Conservation (phyloP, 2,113 vertebrate species). For the Cryptoleucopteryx plumbea region DNA sequence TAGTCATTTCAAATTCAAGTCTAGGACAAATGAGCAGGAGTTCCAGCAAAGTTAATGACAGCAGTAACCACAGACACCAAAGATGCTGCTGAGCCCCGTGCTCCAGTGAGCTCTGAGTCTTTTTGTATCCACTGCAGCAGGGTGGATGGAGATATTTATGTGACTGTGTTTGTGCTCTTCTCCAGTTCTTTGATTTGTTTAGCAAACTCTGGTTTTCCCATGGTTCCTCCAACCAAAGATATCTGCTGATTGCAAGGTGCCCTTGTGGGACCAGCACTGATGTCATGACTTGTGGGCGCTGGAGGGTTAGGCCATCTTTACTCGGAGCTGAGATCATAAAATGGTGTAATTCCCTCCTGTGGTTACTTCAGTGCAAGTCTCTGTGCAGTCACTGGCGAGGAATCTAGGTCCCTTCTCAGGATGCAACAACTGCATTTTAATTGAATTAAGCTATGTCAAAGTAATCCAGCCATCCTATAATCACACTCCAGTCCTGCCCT, state of each 20-base stretch:
- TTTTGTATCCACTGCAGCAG: not conserved
- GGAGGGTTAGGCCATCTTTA: not conserved
- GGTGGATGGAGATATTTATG: not conserved
- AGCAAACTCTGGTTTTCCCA: not conserved
- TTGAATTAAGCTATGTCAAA: not conserved
- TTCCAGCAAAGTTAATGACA: not conserved
- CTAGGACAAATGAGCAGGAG: not conserved
- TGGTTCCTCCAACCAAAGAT: not conserved
- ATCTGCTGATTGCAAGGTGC: not conserved
- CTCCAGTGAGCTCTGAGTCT: not conserved
- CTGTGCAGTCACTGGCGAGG: not conserved
- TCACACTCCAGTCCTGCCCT: not conserved
- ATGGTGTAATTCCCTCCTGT: not conserved
- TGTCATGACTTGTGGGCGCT: not conserved
- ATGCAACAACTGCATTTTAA: not conserved
- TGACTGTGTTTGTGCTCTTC: not conserved
- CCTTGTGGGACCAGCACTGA: not conserved
- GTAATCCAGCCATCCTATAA: not conserved
- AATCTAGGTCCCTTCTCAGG: not conserved
- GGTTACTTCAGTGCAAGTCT: not conserved
- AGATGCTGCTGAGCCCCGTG: not conserved
- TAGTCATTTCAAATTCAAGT: not conserved
- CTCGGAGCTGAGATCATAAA: not conserved
- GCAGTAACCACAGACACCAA: not conserved
- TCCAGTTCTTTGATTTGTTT: not conserved